These are phyloP conservation scores for Drosophila pseudoananassae DNA, from an alignment of 1,140 invertebrate species.

Conservation along the genomic window DNA sequence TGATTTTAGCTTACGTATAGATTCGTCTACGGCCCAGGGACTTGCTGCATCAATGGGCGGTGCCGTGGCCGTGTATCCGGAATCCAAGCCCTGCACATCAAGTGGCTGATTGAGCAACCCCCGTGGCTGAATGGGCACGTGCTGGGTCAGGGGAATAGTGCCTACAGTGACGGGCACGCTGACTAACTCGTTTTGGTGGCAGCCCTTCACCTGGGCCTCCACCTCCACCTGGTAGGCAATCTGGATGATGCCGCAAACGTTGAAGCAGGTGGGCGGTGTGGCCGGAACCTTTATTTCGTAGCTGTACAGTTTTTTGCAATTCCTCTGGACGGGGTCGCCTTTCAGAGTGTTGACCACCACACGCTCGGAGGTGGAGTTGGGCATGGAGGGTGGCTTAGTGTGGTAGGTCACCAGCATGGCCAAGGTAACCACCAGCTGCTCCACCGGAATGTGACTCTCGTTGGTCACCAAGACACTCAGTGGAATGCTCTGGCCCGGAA, in stretches of 20 bases:
- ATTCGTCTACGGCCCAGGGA: slow-evolving; percentile 43
- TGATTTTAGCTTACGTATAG: slow-evolving; percentile 45
- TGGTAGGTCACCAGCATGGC: slow-evolving; percentile 64
- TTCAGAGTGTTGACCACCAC: slow-evolving; percentile 50
- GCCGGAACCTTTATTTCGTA: slow-evolving; percentile 86
- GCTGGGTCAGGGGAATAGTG: slow-evolving; percentile 84
- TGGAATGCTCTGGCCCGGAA: slow-evolving; percentile 61
- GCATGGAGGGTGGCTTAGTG: slow-evolving; percentile 20
- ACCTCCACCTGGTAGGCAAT: slow-evolving; percentile 89
- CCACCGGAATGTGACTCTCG: slow-evolving; percentile 62
- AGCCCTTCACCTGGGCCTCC: slow-evolving; percentile 77
- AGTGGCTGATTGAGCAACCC: slow-evolving; percentile 18
- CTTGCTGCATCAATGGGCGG: slow-evolving; percentile 9
- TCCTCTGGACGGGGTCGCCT: slow-evolving; percentile 54
- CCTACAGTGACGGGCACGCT: slow-evolving; percentile 85
- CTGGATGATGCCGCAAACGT: slow-evolving; percentile 89
- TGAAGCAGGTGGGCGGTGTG: slow-evolving; percentile 88
- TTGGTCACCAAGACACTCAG: slow-evolving; percentile 57
- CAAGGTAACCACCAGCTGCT: slow-evolving; percentile 47
- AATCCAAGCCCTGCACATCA: slow-evolving; percentile 30
- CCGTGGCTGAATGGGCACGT: slow-evolving; percentile 49
- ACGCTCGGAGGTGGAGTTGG: slow-evolving; percentile 68
- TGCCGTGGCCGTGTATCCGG: slow-evolving; percentile 17
- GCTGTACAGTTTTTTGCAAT: slow-evolving; percentile 65
- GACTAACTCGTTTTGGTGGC: slow-evolving; percentile 84